Base-by-base conservation (phyloP, 2,113 vertebrate species). In the Varanus salvator region DNA sequence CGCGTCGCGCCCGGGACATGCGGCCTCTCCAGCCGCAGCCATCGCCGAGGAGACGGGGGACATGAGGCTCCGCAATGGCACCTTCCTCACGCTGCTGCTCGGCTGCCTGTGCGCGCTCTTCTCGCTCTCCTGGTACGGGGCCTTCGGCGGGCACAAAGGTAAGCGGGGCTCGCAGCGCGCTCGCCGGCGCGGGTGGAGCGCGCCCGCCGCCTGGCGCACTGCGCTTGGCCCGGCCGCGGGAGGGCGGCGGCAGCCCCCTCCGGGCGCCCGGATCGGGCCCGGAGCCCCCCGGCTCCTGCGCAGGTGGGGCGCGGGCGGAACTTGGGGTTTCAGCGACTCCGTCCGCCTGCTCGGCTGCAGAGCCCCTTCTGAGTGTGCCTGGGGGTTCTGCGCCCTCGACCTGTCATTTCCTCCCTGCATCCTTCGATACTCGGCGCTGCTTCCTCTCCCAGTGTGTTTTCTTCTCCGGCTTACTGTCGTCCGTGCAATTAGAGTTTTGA, bases 71-170 rank as follows among this genome's bases (percentile, higher is more conserved):
- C 95, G 95, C 91, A 94, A 91, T 98, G 98, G 98, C 97, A 98
- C 99, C 97, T 98, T 98, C 98, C 97, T 99, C 97, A 98, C 98
- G 98, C 98, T 98, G 96, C 97, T 98, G 96, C 97, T 99, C 95
- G 98, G 98, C 96, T 98, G 98, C 95, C 97, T 99, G 91, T 98
- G 98, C 97, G 98, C 98, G 94, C 97, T 99, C 95, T 96, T 99
- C 94, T 99, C 99, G 85, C 97, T 99, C 84, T 99, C 98, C 95
- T 99, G 99, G 99, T 99, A 98, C 98, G 98, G 98, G 94, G 98
- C 98, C 94, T 99, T 99, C 97, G 97, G 98, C 97, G 98, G 98
- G 96, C 98, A 98, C 96, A 98, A 98, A 99, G 99, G 99, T 99
- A 95, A 96, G 96, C 75, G 66, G 68, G 64, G 64, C 86, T 87